Evolutionary conservation across 2,113 vertebrate genomes (phyloP), one percentile per base, ranked within the genome.

Genomic region (Perccottus glenii): DNA sequence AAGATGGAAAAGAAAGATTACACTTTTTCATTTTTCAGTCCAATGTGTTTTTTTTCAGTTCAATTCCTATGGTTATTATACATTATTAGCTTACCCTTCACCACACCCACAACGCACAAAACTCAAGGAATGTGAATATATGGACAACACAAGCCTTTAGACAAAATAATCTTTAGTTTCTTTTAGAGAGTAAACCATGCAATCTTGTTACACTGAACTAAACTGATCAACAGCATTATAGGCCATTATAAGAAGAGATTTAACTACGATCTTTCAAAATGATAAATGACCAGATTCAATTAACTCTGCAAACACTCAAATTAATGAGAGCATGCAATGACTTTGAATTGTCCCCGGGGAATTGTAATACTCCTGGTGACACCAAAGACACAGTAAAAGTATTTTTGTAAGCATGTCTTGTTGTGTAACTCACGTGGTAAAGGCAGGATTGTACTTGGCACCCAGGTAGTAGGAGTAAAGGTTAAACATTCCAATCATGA

Each of bases 401-500:
- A 40, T 40, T 40, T 40, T 38, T 3, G n/a, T 36, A 38, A 36
- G 4, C 33, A 55, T 55, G 35, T 11, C 14, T 53, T 36, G 14
- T 7, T 55, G 19, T 27, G 19, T 36, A 80, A 97, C 97, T 98
- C 87, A 99, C 97, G 97, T 99, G 80, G 96, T 98, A 88, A 99
- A 99, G 0, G 97, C 97, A 0, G 96, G 96, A 83, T 99, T 99
- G 92, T 97, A 98, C 86, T 99, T 99, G 57, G 97, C 97, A 88
- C 96, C 97, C 86, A 96, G 93, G 91, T 99, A 99, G 93, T 98
- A 98, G 0, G 97, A 99, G 72, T 99, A 99, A 43, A 99, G 92
- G 88, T 99, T 99, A 92, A 98, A 98, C 97, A 99, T 99, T 69
- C 97, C 97, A 3, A 99, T 97, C 97, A 99, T 99, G 91, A 99